Evolutionary conservation across 2,888 invertebrate species (phyloP).

Genomic region (Tenthredo amoena): DNA sequence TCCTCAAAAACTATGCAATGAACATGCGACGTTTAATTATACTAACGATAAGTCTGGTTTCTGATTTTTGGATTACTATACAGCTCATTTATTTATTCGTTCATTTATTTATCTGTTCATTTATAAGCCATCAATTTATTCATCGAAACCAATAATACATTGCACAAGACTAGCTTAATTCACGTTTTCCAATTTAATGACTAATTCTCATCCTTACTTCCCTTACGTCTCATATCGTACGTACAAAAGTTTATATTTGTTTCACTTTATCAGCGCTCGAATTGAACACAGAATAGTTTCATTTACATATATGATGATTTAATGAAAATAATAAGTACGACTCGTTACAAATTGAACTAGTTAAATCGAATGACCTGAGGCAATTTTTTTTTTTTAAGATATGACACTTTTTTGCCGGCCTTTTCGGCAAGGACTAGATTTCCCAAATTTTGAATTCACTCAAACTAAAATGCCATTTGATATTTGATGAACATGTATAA

Average conservation of each 20-base stretch:
- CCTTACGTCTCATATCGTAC: too few relatives aligned
- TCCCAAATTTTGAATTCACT: not conserved
- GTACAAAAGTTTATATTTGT: too few relatives aligned
- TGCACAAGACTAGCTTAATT: not conserved
- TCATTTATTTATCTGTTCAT: not conserved
- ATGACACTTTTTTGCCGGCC: not conserved
- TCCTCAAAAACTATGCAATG: too few relatives aligned
- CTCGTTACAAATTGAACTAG: not conserved
- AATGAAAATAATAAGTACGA: not conserved
- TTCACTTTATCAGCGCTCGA: too few relatives aligned
- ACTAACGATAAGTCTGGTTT: too few relatives aligned
- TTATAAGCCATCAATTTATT: not conserved
- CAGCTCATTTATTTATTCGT: not conserved
- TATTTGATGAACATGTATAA: not conserved
- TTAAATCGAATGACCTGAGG: not conserved
- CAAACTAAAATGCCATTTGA: not conserved
- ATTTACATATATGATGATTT: too few relatives aligned
- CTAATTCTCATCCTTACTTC: too few relatives aligned
- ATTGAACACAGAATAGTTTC: too few relatives aligned
- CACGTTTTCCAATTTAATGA: too few relatives aligned
- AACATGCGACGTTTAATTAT: not conserved
- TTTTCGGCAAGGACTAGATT: not conserved
- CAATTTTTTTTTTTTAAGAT: not conserved
- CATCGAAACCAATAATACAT: not conserved
- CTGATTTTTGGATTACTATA: too few relatives aligned